Base-by-base conservation (phyloP, 1,140 invertebrate genomes). In the Scaptomyza montana region DNA sequence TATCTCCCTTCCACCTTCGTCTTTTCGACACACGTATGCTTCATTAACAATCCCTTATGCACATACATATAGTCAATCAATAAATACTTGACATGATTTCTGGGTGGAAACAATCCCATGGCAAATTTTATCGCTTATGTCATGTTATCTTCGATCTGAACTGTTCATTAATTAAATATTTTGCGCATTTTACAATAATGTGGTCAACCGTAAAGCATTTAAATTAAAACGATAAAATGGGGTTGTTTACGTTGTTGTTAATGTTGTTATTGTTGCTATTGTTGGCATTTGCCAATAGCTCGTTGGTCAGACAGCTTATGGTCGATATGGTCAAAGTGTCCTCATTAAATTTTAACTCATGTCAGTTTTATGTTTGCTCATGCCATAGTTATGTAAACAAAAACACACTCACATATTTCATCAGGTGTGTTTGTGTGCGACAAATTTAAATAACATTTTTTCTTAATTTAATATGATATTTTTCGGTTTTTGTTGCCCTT, bases 361-460 rank as follows among this genome's bases (percentile, higher is more conserved):
- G 76, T 55, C 77, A 77, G 56, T 67, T 67, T 60, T 21, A 66
- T 76, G 68, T 77, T 76, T 76, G 53, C 65, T 57, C 33, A 43
- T 57, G 65, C 54, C 43, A 39, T 28, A 67, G 36, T 45, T 33
- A 55, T 63, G 39, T 45, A 19, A 45, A 43, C 46, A 54, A 3
- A 65, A 33, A 62, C 13, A 54, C 28, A 30, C 25, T 28, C 39
- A n/a, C 39, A 41, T 25, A 21, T 12, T 25, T 21, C 21, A 5
- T 21, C 21, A 5, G 4, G 9, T 2, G 12, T n/a, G 39, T 8
- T 25, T 10, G 43, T 30, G 21, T 1, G 16, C 6, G 13, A 30
- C 28, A 30, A 19, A 9, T 41, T 55, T 25, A 13, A 36, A 41
- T 28, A 41, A 2, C 4, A 41, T 4, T 43, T 43, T 43, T 5